Evolutionary conservation across 1,140 invertebrate species (phyloP).

Genomic region (Penaeus vannamei): DNA sequence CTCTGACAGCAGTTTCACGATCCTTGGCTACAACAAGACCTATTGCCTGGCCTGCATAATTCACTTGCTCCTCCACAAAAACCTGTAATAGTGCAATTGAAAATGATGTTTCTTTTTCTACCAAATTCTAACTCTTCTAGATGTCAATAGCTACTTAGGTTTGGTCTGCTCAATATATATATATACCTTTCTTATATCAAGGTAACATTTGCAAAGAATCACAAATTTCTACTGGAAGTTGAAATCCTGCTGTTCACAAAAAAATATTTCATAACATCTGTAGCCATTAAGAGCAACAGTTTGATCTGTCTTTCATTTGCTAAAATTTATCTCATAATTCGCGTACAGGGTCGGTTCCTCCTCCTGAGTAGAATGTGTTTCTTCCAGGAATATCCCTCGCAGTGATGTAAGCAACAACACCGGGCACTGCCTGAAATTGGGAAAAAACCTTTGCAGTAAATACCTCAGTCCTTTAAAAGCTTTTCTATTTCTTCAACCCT

Average conservation of each 20-base stretch:
- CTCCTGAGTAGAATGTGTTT: slow-evolving; percentile 73
- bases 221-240: too few species aligned
- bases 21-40: slow-evolving; percentile 72
- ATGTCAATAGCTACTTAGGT: too few species aligned
- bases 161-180: too few species aligned
- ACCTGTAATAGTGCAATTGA: slow-evolving; percentile 67
- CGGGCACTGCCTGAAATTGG: slow-evolving; percentile 73
- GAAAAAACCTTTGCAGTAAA: too few species aligned
- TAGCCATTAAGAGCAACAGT: background rate
- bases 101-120: too few species aligned
- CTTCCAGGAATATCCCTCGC: slow-evolving; percentile 84
- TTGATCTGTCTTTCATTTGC: background rate
- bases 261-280: too few species aligned
- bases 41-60: slow-evolving; percentile 76
- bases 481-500: too few species aligned
- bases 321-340: background rate
- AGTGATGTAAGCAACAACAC: slow-evolving; percentile 81
- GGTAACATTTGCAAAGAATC: too few species aligned
- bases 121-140: too few species aligned
- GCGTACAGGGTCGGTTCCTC: slow-evolving; percentile 51
- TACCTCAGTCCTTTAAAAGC: too few species aligned
- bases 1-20: slow-evolving; percentile 72
- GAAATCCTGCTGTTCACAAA: too few species aligned
- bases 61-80: slow-evolving; percentile 74
- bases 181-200: too few species aligned